Percentiles rank a stretch among this genome's conserved stretches.
phyloP scores from a whole-genome alignment of 2,113 vertebrate species.

The Anolis carolinensis region DNA sequence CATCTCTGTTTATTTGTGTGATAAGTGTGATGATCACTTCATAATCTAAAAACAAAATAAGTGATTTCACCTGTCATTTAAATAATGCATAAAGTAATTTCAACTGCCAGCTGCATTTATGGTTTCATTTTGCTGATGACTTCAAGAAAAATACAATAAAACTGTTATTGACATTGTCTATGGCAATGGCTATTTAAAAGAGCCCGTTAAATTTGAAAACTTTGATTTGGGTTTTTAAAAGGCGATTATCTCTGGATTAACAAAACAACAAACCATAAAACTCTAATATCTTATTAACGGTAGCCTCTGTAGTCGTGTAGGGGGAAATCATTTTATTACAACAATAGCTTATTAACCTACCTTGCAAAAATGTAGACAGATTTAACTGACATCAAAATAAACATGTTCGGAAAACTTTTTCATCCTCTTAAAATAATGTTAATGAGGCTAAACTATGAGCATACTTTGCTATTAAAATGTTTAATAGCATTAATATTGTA shows the following conservation, averaged over 20 bases:
- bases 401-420: not conserved
- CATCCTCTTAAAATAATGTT: not conserved
- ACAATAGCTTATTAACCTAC: not conserved
- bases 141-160: slow-evolving; percentile 2
- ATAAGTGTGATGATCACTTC: not conserved
- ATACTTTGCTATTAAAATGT: not conserved
- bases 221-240: not conserved
- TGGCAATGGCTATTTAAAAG: slow-evolving; percentile 31
- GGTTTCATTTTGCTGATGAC: not conserved
- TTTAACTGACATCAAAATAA: slow-evolving; percentile 13
- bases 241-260: slow-evolving; percentile 10
- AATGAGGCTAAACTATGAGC: not conserved
- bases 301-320: slow-evolving; percentile 1
- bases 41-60: slow-evolving; percentile 1
- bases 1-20: not conserved
- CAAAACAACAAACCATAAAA: slow-evolving; percentile 34
- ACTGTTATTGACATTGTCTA: not conserved
- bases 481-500: not conserved
- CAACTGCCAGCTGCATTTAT: not conserved
- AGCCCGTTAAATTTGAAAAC: slow-evolving; percentile 12
- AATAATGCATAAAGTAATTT: not conserved
- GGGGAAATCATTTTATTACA: slow-evolving; percentile 5
- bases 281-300: slow-evolving; percentile 28
- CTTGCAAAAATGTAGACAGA: not conserved
- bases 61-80: not conserved